These are phyloP conservation scores for Amblyopsis hoosieri DNA, from an alignment of 2,797 vertebrate genomes.

Conservation along the genomic window DNA sequence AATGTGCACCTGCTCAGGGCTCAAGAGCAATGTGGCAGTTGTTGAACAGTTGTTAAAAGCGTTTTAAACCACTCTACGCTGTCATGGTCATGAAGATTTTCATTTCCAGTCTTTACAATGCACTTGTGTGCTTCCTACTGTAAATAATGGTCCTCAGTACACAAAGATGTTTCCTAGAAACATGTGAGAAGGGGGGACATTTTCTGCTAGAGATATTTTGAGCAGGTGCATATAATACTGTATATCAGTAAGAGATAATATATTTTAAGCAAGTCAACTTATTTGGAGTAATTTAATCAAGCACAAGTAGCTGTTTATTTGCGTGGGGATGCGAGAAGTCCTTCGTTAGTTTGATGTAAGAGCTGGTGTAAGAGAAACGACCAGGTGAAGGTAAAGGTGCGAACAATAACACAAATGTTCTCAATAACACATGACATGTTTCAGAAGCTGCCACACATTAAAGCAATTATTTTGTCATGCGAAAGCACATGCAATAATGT, in stretches of 20 bases:
- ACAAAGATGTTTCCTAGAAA: background rate
- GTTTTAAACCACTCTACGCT: conserved; percentile 6
- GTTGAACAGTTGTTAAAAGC: conserved; percentile 8
- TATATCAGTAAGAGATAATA: background rate
- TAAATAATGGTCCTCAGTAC: background rate
- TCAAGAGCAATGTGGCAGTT: conserved; percentile 20
- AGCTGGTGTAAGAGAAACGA: background rate
- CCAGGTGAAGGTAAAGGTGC: conserved; percentile 8
- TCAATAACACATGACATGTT: too few relatives aligned
- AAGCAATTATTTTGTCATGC: too few relatives aligned
- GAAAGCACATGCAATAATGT: too few relatives aligned
- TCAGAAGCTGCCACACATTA: too few relatives aligned
- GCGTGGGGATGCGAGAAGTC: background rate
- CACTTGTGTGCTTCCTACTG: background rate
- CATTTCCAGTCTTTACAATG: background rate
- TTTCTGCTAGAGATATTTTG: background rate
- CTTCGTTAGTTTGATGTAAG: conserved; percentile 3
- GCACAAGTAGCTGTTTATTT: background rate
- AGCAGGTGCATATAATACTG: background rate
- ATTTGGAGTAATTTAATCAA: conserved; percentile 2
- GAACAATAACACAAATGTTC: background rate
- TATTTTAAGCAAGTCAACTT: background rate
- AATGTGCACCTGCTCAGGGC: conserved; percentile 42
- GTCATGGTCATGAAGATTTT: background rate
- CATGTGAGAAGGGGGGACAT: background rate